A percentile compares a stretch with the other conserved stretches of the same genome.
phyloP scores from a whole-genome alignment of 2,888 invertebrate genomes.

The Drosophila ezoana region DNA sequence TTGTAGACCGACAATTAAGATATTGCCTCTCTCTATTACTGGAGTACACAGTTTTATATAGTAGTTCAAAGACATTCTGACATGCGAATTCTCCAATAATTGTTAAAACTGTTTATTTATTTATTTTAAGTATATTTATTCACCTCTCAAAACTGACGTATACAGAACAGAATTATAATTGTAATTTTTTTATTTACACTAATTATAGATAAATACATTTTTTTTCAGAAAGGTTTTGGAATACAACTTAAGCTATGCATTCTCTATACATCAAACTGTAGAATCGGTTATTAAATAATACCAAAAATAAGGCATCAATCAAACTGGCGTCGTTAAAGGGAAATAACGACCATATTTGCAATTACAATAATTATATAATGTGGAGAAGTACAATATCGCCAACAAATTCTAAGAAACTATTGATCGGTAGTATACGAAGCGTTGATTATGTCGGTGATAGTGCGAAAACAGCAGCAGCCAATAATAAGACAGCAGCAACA shows the following conservation, averaged over 20 bases:
- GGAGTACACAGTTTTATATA: too few species aligned
- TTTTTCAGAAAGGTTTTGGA: constrained; percentile 17
- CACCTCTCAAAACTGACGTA: too few species aligned
- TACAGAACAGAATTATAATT: too few species aligned
- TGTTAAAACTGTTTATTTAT: too few species aligned
- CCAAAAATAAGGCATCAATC: constrained; percentile 40
- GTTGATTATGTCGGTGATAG: constrained; percentile 85
- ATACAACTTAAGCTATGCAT: constrained; percentile 19
- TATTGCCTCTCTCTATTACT: too few species aligned
- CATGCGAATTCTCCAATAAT: too few species aligned
- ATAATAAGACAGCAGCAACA: constrained; percentile 40
- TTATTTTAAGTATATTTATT: too few species aligned
- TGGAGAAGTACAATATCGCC: constrained; percentile 85
- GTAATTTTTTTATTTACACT: too few species aligned
- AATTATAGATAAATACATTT: background rate
- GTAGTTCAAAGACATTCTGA: too few species aligned
- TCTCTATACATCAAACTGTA: constrained; percentile 1
- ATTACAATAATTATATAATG: constrained; percentile 82
- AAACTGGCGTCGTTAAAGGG: constrained; percentile 72
- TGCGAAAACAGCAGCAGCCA: constrained; percentile 65
- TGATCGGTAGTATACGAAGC: constrained; percentile 84
- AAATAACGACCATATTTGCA: constrained; percentile 61
- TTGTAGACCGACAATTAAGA: too few species aligned
- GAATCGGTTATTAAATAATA: background rate
- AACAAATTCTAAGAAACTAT: constrained; percentile 85